phyloP scores from a whole-genome alignment of 2,888 invertebrate genomes.

The Tetropium fuscum region DNA sequence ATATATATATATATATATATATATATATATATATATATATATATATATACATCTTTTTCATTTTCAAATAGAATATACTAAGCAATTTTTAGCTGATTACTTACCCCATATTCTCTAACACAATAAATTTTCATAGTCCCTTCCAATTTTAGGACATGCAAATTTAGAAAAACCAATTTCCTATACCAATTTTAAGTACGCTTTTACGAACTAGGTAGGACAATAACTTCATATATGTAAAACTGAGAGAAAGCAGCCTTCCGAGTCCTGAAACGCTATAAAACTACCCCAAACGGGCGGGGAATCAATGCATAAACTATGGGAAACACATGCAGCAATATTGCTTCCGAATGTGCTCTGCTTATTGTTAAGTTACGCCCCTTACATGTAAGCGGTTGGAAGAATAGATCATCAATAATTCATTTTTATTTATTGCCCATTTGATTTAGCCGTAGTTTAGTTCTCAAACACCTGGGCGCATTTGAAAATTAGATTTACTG shows the following conservation, averaged over 20 bases:
- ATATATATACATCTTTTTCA: too few species aligned
- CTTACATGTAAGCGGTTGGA: conserved; percentile 19
- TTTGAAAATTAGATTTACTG: conserved; percentile 24
- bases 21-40: too few species aligned
- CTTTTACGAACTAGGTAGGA: conserved; percentile 1
- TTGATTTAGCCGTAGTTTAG: conserved; percentile 24
- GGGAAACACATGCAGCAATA: conserved; percentile 47
- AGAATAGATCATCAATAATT: conserved; percentile 30
- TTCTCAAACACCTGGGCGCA: conserved; percentile 19
- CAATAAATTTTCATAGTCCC: too few species aligned
- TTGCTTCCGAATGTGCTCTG: conserved; percentile 21
- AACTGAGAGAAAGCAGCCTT: conserved; percentile 11
- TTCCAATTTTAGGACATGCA: too few species aligned
- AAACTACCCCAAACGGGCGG: conserved; percentile 21
- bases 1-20: too few species aligned
- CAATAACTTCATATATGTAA: conserved; percentile 18
- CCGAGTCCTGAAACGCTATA: conserved; percentile 10
- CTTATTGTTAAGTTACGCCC: conserved; percentile 22
- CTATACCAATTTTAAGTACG: too few species aligned
- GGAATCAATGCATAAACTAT: conserved; percentile 51
- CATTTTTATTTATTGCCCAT: conserved; percentile 32
- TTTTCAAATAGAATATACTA: too few species aligned
- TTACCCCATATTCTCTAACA: too few species aligned
- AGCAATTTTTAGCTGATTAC: too few species aligned
- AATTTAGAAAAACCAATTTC: too few species aligned